These are phyloP conservation scores for Brotogeris chrysoptera DNA, from an alignment of 2,797 vertebrate species.

Conservation along the genomic window DNA sequence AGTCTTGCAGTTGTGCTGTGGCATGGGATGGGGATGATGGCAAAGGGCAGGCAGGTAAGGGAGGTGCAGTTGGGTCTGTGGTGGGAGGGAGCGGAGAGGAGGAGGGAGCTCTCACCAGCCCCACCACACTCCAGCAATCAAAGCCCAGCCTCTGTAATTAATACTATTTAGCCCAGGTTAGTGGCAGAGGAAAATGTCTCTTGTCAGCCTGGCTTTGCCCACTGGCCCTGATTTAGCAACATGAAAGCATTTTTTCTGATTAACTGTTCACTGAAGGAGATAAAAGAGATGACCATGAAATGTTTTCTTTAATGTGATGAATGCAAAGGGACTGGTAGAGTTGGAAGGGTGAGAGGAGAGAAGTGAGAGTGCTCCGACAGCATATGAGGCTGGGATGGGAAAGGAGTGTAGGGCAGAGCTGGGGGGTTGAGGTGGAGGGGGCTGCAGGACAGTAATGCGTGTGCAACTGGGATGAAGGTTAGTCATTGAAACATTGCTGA, in stretches of 20 bases:
- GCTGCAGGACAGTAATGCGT: background rate
- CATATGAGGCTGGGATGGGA: constrained; percentile 11
- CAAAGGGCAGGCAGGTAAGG: background rate
- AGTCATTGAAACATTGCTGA: background rate
- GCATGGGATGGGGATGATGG: background rate
- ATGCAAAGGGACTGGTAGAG: constrained; percentile 70
- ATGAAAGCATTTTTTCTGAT: constrained; percentile 77
- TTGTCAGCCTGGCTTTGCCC: constrained; percentile 72
- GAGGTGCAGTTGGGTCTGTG: background rate
- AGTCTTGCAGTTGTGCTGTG: background rate
- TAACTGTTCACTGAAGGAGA: constrained; percentile 75
- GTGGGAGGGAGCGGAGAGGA: background rate
- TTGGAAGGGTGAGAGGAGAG: constrained; percentile 19
- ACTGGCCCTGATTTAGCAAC: constrained; percentile 74
- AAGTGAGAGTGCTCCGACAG: background rate
- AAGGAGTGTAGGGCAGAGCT: background rate
- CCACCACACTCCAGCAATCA: constrained; percentile 70
- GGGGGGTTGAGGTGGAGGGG: background rate
- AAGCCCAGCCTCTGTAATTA: constrained; percentile 73
- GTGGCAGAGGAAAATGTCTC: constrained; percentile 71
- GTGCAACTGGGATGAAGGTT: background rate
- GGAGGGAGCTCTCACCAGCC: background rate
- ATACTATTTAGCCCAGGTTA: constrained; percentile 73
- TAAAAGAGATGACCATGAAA: constrained; percentile 75
- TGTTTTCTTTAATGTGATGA: constrained; percentile 74